Percentiles rank a stretch among this genome's conserved stretches.
Conservation (phyloP, 2,797 vertebrate species). For the Pangasius mekongensis region DNA sequence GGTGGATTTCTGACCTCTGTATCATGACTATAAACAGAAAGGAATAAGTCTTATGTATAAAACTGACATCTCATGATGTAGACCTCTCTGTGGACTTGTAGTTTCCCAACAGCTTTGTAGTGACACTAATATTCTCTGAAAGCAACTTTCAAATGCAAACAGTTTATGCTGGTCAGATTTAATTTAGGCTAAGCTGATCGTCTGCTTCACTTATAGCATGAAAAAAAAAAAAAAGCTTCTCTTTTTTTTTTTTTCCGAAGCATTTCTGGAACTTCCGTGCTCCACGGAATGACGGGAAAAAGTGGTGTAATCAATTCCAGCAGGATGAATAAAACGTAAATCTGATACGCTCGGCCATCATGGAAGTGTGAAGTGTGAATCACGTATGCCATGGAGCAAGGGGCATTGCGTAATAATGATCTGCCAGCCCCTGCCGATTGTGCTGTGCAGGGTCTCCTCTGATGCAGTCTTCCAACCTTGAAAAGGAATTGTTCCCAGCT, state of each 20-base stretch:
- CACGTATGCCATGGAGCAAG: conserved; percentile 46
- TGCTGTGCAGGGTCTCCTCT: conserved; percentile 58
- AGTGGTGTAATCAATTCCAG: conserved; percentile 71
- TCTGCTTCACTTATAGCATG: conserved; percentile 63
- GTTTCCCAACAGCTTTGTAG: conserved; percentile 24
- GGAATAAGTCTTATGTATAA: conserved; percentile 28
- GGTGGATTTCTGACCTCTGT: conserved; percentile 55
- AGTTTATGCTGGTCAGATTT: conserved; percentile 25
- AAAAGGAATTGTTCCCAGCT: conserved; percentile 74
- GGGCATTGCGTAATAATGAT: conserved; percentile 66
- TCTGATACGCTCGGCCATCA: conserved; percentile 55
- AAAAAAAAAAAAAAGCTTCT: conserved; percentile 28
- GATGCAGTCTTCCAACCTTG: conserved; percentile 65
- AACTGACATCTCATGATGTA: conserved; percentile 23
- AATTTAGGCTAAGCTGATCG: conserved; percentile 68
- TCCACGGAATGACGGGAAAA: conserved; percentile 62
- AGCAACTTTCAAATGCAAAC: conserved; percentile 29
- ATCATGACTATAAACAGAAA: conserved; percentile 40
- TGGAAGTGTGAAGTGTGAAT: conserved; percentile 42
- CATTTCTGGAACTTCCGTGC: not conserved
- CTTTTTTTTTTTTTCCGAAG: not conserved
- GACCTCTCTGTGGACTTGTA: conserved; percentile 12
- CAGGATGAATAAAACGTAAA: conserved; percentile 63
- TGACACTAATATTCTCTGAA: conserved; percentile 51
- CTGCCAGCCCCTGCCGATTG: conserved; percentile 51